Conservation (phyloP, 2,797 vertebrate genomes). For the Coregonus sp. region DNA sequence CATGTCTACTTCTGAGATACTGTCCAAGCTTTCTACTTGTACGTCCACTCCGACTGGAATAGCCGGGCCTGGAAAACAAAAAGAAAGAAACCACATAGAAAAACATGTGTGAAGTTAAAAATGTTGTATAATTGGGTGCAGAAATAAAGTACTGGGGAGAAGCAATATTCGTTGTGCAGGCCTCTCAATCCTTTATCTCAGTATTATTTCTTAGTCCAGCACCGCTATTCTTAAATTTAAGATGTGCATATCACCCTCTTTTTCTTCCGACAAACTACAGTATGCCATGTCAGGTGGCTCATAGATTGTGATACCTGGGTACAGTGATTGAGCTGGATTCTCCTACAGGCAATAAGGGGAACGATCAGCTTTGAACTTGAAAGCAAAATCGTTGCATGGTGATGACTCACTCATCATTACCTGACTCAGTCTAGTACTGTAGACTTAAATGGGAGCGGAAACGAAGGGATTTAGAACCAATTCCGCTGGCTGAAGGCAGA, state of each 20-base stretch:
- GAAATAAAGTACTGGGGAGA: too few species aligned
- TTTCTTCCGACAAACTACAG: not conserved
- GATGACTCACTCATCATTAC: too few species aligned
- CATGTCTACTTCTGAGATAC: constrained; percentile 98
- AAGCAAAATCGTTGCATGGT: not conserved
- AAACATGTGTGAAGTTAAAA: not conserved
- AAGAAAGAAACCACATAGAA: not conserved
- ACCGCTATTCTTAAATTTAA: not conserved
- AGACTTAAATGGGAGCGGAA: too few species aligned
- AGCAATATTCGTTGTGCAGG: too few species aligned
- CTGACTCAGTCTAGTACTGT: too few species aligned
- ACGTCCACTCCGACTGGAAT: constrained; percentile 96
- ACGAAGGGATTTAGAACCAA: too few species aligned
- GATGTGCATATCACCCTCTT: not conserved
- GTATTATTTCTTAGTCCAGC: too few species aligned
- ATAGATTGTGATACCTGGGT: not conserved
- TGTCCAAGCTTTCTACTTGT: constrained; percentile 96
- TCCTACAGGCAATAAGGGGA: not conserved
- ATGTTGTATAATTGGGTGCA: too few species aligned
- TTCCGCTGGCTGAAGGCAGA: too few species aligned
- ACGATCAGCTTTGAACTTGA: not conserved
- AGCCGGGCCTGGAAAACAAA: constrained; percentile 82
- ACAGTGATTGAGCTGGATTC: not conserved
- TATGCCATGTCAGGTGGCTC: not conserved
- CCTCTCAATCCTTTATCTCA: too few species aligned